These are phyloP conservation scores for Phasianus colchicus DNA, from an alignment of 2,113 vertebrate genomes.

Conservation along the genomic window DNA sequence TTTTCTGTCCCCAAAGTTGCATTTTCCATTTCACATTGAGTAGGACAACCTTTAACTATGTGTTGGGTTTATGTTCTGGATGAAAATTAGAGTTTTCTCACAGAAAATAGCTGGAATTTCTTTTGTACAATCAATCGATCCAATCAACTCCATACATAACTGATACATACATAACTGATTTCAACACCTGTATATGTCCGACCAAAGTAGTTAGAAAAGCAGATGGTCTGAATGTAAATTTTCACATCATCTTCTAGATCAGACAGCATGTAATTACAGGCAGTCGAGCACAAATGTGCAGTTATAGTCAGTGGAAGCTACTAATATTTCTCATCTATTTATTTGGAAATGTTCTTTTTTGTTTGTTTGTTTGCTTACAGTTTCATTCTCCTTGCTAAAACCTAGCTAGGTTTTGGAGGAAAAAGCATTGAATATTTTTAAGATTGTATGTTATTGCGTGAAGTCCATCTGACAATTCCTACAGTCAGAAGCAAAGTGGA, in stretches of 20 bases:
- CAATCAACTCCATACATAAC: background rate
- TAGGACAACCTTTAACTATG: background rate
- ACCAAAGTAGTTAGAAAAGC: conserved; percentile 65
- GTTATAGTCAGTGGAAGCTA: conserved; percentile 9
- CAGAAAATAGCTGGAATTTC: background rate
- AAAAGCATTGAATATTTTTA: background rate
- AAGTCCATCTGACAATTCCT: background rate
- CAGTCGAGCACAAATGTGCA: conserved; percentile 49
- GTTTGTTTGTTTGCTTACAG: background rate
- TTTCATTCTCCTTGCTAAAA: background rate
- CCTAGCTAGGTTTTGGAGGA: background rate
- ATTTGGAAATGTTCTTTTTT: background rate
- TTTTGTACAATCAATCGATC: conserved; percentile 8
- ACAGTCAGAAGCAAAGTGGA: background rate
- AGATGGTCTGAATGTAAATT: conserved; percentile 70
- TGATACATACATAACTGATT: conserved; percentile 55
- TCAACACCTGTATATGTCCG: conserved; percentile 37
- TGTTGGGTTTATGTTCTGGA: background rate
- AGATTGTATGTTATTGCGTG: background rate
- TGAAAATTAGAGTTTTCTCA: background rate
- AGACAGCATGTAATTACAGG: conserved; percentile 67
- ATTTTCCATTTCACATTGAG: background rate
- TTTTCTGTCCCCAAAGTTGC: background rate
- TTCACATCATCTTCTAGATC: conserved; percentile 43
- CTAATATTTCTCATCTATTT: background rate